phyloP scores from a whole-genome alignment of 2,797 vertebrate species.

The Remorina albescens region DNA sequence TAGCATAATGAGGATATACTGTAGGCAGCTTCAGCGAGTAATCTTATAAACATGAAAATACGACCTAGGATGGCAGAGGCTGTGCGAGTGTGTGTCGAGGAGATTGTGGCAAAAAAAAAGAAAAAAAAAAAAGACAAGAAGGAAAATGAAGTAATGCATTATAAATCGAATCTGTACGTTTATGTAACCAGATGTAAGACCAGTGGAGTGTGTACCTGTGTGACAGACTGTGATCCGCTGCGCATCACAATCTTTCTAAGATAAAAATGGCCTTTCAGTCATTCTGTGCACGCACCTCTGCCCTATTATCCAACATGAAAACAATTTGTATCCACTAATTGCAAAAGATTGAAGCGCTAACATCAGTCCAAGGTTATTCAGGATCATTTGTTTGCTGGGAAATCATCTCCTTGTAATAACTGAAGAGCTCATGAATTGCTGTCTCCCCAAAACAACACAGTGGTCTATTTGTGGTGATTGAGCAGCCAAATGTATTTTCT shows the following conservation, averaged over 20 bases:
- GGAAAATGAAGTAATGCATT: not conserved
- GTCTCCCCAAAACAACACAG: not conserved
- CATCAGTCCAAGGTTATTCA: not conserved
- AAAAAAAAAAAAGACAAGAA: not conserved
- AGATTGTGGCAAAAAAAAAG: no score
- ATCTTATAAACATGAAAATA: conserved; percentile 25
- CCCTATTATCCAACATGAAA: not conserved
- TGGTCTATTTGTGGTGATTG: not conserved
- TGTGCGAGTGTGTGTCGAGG: conserved; percentile 6
- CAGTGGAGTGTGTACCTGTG: not conserved
- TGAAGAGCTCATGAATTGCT: not conserved
- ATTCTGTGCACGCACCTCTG: not conserved
- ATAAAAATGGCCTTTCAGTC: no score
- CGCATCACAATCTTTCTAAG: not conserved
- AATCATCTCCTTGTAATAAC: not conserved
- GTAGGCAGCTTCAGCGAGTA: conserved; percentile 26
- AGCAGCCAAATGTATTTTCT: not conserved
- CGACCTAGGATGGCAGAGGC: not conserved
- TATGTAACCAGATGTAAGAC: not conserved
- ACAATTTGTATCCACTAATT: not conserved
- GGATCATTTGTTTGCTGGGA: not conserved
- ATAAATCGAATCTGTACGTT: conserved; percentile 6
- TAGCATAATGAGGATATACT: conserved; percentile 42
- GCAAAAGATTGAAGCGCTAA: not conserved
- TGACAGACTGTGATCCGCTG: not conserved